These are phyloP conservation scores for Leucosticte australis DNA, from an alignment of 2,113 vertebrate genomes.

Conservation along the genomic window DNA sequence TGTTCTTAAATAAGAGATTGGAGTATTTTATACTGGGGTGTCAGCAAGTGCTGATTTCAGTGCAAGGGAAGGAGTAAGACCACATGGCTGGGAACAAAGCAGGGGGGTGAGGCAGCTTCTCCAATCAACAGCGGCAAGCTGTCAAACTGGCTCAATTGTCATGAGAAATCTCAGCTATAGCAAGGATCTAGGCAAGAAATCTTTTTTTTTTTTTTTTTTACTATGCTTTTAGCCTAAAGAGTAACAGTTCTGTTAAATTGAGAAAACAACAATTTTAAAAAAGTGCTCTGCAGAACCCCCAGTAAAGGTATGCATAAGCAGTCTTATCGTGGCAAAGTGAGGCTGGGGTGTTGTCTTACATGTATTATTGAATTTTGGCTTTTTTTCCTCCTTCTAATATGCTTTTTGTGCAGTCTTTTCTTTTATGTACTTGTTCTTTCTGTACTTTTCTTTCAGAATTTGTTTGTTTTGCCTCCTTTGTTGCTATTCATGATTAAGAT, in stretches of 20 bases:
- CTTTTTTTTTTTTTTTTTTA: not conserved
- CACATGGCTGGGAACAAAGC: slow-evolving; percentile 44
- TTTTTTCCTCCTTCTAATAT: not conserved
- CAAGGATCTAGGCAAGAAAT: not conserved
- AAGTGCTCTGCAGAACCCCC: not conserved
- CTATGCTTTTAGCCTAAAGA: not conserved
- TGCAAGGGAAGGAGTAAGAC: not conserved
- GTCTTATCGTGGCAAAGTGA: not conserved
- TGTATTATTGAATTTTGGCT: not conserved
- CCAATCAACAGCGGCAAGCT: not conserved
- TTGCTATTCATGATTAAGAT: not conserved
- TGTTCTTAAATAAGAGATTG: not conserved
- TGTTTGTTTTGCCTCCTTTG: not conserved
- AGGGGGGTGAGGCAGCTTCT: not conserved
- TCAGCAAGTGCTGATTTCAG: not conserved
- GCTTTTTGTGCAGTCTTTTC: not conserved
- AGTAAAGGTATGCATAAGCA: not conserved
- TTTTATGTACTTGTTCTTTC: not conserved
- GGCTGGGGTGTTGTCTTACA: not conserved
- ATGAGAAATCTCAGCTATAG: slow-evolving; percentile 20
- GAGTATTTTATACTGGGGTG: not conserved
- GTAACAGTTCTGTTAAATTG: not conserved
- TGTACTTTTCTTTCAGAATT: not conserved
- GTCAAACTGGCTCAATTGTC: slow-evolving; percentile 39
- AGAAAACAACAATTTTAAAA: not conserved